A percentile compares a stretch with the other conserved stretches of the same genome.
These are phyloP conservation scores for Mustelus asterias DNA, from an alignment of 2,113 vertebrate species.

Conservation along the genomic window DNA sequence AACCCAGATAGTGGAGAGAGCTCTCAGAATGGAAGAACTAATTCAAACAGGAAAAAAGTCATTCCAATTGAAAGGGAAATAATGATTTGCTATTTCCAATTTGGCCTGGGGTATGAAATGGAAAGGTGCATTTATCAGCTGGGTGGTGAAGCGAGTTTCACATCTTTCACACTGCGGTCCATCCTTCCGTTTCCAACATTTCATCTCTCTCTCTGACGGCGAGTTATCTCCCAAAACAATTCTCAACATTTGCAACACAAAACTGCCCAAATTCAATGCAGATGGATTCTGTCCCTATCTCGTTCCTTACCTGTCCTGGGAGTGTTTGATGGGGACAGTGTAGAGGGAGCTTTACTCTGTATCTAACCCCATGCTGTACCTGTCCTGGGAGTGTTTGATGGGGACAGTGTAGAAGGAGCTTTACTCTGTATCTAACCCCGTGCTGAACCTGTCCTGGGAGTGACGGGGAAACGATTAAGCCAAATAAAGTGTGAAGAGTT, in stretches of 20 bases:
- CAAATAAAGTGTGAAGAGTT: too few species aligned
- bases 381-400: too few species aligned
- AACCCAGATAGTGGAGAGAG: background rate
- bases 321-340: background rate
- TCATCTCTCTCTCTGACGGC: background rate
- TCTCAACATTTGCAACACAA: background rate
- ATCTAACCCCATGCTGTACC: too few species aligned
- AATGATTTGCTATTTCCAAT: background rate
- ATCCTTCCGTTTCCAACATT: background rate
- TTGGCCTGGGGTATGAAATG: background rate
- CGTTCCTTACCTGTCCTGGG: background rate
- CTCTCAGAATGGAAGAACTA: background rate
- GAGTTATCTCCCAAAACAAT: background rate
- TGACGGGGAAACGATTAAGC: background rate
- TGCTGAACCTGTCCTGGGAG: background rate
- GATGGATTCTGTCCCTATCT: background rate
- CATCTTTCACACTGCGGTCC: too few species aligned
- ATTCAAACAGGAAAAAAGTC: background rate
- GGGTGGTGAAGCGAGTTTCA: background rate
- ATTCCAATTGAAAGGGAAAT: background rate
- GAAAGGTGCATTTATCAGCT: background rate
- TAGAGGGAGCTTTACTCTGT: too few species aligned
- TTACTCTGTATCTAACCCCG: background rate
- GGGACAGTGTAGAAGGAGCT: too few species aligned
- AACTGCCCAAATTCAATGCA: background rate